phyloP scores from a whole-genome alignment of 2,113 vertebrate genomes.

The Hemicordylus capensis region DNA sequence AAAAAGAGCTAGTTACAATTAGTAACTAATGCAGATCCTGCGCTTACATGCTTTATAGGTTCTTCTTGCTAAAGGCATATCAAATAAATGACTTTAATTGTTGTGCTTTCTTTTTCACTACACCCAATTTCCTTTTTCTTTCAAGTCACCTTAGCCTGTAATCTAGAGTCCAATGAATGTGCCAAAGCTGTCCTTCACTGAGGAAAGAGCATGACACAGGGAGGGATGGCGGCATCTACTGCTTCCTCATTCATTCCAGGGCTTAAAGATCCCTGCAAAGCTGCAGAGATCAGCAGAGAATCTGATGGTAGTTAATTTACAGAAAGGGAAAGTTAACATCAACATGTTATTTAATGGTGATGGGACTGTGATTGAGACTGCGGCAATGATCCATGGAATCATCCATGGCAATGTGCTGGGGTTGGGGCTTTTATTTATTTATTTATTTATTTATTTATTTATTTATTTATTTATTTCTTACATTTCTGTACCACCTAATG shows the following conservation, averaged over 20 bases:
- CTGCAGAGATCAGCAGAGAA: constrained; percentile 59
- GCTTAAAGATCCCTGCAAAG: constrained; percentile 50
- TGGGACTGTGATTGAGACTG: constrained; percentile 48
- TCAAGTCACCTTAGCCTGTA: constrained; percentile 48
- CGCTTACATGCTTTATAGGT: constrained; percentile 41
- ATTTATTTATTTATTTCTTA: too few relatives aligned
- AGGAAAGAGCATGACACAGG: constrained; percentile 55
- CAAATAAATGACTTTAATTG: constrained; percentile 69
- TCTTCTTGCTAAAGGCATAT: constrained; percentile 59
- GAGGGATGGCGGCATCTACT: constrained; percentile 37
- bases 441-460: too few relatives aligned
- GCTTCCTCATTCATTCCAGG: constrained; percentile 60
- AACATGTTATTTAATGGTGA: constrained; percentile 53
- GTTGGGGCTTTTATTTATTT: too few relatives aligned
- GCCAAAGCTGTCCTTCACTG: constrained; percentile 45
- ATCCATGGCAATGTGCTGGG: too few relatives aligned
- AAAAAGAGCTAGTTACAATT: constrained; percentile 43
- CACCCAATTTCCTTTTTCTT: constrained; percentile 55
- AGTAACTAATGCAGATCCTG: constrained; percentile 42
- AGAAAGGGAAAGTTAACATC: constrained; percentile 55
- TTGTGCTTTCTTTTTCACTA: constrained; percentile 44
- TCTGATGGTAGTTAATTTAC: constrained; percentile 57
- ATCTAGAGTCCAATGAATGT: constrained; percentile 52
- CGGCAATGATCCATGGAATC: constrained; percentile 54
- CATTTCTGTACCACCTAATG: too few relatives aligned